These are phyloP conservation scores for Andinoacara biseriatus DNA, from an alignment of 2,113 vertebrate species.

Conservation along the genomic window DNA sequence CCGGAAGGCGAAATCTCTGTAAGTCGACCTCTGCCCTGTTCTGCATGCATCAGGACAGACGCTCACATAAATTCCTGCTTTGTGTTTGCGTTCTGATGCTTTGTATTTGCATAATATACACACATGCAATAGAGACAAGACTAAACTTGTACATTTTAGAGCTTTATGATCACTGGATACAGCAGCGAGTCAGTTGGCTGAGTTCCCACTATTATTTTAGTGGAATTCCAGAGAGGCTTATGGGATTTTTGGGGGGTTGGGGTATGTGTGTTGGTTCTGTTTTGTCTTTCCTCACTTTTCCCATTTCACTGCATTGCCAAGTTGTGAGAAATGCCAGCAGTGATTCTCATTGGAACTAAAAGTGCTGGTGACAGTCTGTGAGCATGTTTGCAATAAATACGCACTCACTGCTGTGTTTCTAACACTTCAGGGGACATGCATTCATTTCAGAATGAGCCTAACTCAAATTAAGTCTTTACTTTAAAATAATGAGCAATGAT, in stretches of 20 bases:
- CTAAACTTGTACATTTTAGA: constrained; percentile 39
- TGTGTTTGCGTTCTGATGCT: neutral
- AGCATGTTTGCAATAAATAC: constrained; percentile 8
- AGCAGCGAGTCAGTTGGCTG: constrained; percentile 22
- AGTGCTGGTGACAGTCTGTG: constrained; percentile 8
- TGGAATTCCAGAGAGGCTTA: constrained; percentile 49
- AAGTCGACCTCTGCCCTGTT: neutral
- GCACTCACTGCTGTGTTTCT: neutral
- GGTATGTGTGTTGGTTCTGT: neutral
- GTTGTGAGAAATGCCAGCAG: constrained; percentile 60
- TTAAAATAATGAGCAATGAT: too few species aligned
- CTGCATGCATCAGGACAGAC: constrained; percentile 13
- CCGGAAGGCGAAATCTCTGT: constrained; percentile 25
- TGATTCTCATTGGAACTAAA: constrained; percentile 37
- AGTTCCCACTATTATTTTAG: constrained; percentile 51
- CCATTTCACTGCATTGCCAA: constrained; percentile 41
- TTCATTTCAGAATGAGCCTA: too few species aligned
- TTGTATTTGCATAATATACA: constrained; percentile 41
- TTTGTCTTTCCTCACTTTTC: constrained; percentile 35
- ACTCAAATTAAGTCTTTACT: neutral
- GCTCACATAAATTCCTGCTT: constrained; percentile 29
- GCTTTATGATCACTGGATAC: constrained; percentile 19
- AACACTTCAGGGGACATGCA: too few species aligned
- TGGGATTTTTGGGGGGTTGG: neutral
- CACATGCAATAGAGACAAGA: constrained; percentile 39